These are phyloP conservation scores for Sciurus carolinensis DNA, from an alignment of 2,797 vertebrate species.

Conservation along the genomic window DNA sequence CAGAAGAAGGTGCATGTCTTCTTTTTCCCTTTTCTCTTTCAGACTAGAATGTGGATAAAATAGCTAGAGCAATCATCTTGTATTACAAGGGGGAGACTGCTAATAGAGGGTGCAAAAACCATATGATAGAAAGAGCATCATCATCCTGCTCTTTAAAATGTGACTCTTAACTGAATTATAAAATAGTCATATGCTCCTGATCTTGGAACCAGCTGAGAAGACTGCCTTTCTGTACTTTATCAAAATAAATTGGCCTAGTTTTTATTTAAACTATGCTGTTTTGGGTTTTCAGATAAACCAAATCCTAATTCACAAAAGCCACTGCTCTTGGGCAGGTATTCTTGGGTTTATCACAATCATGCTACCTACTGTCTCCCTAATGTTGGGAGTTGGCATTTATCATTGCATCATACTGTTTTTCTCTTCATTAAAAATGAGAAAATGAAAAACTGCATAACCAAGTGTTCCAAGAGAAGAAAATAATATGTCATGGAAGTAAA, in stretches of 20 bases:
- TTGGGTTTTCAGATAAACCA: slow-evolving; percentile 38
- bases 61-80: background rate
- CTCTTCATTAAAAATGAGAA: background rate
- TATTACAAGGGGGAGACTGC: background rate
- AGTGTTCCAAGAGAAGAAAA: background rate
- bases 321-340: background rate
- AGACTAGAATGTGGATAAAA: background rate
- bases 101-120: background rate
- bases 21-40: background rate
- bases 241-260: slow-evolving; percentile 20
- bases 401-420: background rate
- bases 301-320: slow-evolving; percentile 35
- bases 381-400: background rate
- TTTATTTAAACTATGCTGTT: slow-evolving; percentile 12
- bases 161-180: no score
- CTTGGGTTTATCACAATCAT: background rate
- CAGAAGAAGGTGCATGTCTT: background rate
- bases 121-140: background rate
- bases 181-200: background rate
- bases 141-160: no score
- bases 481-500: background rate
- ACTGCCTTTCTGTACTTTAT: background rate
- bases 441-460: background rate
- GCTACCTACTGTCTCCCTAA: background rate
- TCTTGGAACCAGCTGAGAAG: background rate